Evolutionary conservation across 2,113 vertebrate species (phyloP).

Genomic region (Emydura subglobosa): DNA sequence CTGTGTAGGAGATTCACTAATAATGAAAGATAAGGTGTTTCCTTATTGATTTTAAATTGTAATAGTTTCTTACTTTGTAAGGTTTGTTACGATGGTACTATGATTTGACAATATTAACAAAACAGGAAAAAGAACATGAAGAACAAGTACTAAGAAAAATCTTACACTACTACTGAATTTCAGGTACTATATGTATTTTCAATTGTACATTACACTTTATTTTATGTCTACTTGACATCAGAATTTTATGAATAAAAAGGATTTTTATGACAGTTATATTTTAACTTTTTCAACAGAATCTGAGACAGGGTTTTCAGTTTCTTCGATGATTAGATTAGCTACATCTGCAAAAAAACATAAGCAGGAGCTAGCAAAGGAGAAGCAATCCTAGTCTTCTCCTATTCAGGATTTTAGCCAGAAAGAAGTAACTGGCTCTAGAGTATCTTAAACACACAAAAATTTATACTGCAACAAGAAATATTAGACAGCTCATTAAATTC

Average conservation of each 20-base stretch:
- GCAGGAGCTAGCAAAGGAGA: neutral
- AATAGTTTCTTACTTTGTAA: neutral
- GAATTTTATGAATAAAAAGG: neutral
- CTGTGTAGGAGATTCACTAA: neutral
- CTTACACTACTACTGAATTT: neutral
- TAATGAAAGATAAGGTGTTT: neutral
- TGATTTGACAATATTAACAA: neutral
- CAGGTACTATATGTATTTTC: accelerated
- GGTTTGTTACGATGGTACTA: accelerated
- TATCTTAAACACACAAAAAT: neutral
- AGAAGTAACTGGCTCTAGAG: neutral
- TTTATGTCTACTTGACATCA: neutral
- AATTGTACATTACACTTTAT: neutral
- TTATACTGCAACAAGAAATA: neutral
- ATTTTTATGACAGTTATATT: neutral
- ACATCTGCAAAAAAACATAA: neutral
- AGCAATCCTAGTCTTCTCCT: neutral
- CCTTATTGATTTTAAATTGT: neutral
- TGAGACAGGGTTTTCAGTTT: neutral
- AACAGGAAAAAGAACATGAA: neutral
- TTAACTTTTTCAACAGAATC: accelerated
- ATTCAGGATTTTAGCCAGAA: neutral
- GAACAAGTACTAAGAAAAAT: neutral
- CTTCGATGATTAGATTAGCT: neutral
- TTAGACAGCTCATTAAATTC: neutral